These are phyloP conservation scores for Magallana ariakensis DNA, from an alignment of 1,140 invertebrate species.

Conservation along the genomic window DNA sequence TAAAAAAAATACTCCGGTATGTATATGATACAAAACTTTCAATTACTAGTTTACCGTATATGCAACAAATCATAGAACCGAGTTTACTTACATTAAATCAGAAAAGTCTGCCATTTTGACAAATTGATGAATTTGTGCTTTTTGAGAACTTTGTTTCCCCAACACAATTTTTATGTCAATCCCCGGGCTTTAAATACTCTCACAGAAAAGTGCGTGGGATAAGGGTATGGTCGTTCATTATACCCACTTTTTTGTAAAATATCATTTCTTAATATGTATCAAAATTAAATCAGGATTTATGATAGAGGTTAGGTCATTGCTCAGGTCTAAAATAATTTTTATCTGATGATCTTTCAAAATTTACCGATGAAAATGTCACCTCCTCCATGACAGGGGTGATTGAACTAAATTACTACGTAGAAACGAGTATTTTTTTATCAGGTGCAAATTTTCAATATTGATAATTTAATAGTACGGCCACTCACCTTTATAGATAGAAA, in stretches of 20 bases:
- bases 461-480: no score
- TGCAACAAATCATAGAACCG: not conserved
- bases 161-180: no score
- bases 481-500: no score
- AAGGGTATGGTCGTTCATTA: not conserved
- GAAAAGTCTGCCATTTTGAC: conserved; percentile 4
- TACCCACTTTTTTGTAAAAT: not conserved
- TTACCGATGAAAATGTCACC: not conserved
- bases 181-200: not conserved
- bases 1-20: not conserved
- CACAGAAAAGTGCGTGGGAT: conserved; percentile 9
- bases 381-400: not conserved
- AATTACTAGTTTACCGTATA: not conserved
- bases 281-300: not conserved
- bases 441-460: no score
- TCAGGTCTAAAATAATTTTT: not conserved
- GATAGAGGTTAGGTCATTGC: not conserved
- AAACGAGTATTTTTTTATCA: no score
- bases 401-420: no score
- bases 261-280: not conserved
- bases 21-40: not conserved
- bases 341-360: not conserved
- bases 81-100: conserved; percentile 16
- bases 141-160: not conserved
- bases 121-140: not conserved